Base-by-base conservation (phyloP, 2,888 invertebrate genomes). In the Acleris laterana region DNA sequence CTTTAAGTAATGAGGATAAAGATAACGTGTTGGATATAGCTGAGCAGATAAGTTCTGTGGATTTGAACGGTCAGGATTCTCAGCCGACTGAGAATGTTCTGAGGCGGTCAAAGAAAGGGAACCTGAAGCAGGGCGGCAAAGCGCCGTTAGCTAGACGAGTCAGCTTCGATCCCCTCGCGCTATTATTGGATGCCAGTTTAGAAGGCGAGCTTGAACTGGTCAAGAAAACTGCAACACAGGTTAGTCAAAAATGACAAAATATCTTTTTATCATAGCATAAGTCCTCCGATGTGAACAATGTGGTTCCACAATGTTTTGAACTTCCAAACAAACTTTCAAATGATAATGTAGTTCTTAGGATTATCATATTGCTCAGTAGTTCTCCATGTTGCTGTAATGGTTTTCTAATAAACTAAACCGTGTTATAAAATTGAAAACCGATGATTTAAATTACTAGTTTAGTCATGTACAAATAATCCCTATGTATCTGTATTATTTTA, bases 161-260 rank as follows among this genome's bases (percentile, higher is more conserved):
- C 46, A 98, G 98, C 84, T 99, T 99, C 83, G 99, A 99, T 93
- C 99, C 99, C 20, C 93, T 99, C 77, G 99, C 99, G 0, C 93
- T 99, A 58, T 94, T 99, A 57, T 93, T 99, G 79, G 99, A 99
- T 89, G 99, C 99, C 53, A 98, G 99, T 77, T 94, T 99, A 72
- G 99, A 99, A 89, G 99, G 99, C 50, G 99, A 99, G 87, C 93
- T 99, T 81, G 99, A 99, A 82, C 94, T 99, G 72, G 99, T 99
- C 48, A 97, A 96, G 92, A 97, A 98, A 88, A 99, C 99, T 57
- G 98, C 99, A 68, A 95, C 96, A 83, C 97, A 98, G 94, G 97
- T 95, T 80, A 72, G 64, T 60, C 17, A 25, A n/a, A n/a, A n/a
- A n/a, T n/a, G n/a, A n/a, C n/a, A n/a, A n/a, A n/a, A 56, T 67